A percentile compares a stretch with the other conserved stretches of the same genome.
Evolutionary conservation across 2,797 vertebrate species (phyloP).

Genomic region (Lacerta viridis): DNA sequence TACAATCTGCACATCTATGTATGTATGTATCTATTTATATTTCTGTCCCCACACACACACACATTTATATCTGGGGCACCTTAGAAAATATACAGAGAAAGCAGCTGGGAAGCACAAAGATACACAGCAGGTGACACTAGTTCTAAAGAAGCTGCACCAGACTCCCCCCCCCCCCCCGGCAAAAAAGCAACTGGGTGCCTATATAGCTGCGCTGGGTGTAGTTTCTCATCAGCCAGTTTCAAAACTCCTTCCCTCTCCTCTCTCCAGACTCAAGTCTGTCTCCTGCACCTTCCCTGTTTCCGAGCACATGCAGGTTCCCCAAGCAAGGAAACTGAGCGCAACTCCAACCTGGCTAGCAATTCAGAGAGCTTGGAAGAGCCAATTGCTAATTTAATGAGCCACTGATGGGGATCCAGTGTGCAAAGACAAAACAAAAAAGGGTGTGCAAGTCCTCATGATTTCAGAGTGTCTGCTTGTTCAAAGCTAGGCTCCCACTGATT

Average conservation of each 20-base stretch:
- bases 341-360: background rate
- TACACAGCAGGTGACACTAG: background rate
- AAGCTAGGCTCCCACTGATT: background rate
- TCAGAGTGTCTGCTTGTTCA: background rate
- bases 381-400: background rate
- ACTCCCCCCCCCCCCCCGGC: too few species aligned
- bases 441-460: background rate
- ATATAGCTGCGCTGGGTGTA: background rate
- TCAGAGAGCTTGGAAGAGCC: background rate
- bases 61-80: too few species aligned
- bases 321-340: background rate
- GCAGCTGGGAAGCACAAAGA: background rate
- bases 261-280: too few species aligned
- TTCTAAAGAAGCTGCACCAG: background rate
- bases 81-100: background rate
- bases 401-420: background rate
- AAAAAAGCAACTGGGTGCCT: background rate
- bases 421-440: too few species aligned
- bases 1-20: too few species aligned
- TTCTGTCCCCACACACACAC: too few species aligned
- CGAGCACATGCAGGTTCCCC: background rate
- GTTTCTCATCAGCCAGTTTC: background rate
- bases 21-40: too few species aligned
- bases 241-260: background rate
- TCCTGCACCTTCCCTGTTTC: too few species aligned